Percentiles rank a stretch among this genome's conserved stretches.
Evolutionary conservation across 2,888 invertebrate genomes (phyloP).

Genomic region (Tenthredo mesomela): DNA sequence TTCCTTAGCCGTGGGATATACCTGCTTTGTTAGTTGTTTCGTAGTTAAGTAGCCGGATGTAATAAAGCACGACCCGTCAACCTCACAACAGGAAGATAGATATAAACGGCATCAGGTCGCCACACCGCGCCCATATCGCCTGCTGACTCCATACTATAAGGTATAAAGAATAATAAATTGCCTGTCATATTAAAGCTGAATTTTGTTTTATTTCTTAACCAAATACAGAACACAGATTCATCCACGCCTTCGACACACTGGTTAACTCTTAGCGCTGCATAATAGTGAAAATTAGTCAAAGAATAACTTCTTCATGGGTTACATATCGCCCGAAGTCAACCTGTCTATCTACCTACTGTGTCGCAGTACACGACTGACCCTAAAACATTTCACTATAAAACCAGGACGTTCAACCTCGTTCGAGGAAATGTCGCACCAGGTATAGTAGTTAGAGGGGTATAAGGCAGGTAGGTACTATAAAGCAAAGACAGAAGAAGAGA

Average conservation of each 20-base stretch:
- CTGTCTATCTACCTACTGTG: not conserved
- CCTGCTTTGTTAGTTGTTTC: slow-evolving; percentile 40
- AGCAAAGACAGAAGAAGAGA: slow-evolving; percentile 9
- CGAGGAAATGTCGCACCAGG: not conserved
- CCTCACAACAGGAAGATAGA: slow-evolving; percentile 48
- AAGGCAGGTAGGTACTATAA: not conserved
- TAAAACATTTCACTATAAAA: slow-evolving; percentile 15
- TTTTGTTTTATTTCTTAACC: not conserved
- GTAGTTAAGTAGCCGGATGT: slow-evolving; percentile 49
- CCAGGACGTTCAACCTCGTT: not conserved
- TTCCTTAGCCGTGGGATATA: slow-evolving; percentile 40
- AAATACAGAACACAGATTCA: not conserved
- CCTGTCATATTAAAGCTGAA: not conserved
- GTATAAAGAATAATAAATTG: slow-evolving; percentile 41
- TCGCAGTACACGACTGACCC: not conserved
- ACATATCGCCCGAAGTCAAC: not conserved
- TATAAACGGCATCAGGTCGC: slow-evolving; percentile 46
- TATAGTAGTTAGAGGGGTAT: not conserved
- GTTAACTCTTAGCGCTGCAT: slow-evolving; percentile 26
- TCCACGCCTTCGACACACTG: not conserved
- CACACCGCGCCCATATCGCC: slow-evolving; percentile 45
- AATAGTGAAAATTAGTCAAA: not conserved
- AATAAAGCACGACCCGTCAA: slow-evolving; percentile 48
- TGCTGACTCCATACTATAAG: not conserved
- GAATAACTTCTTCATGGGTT: not conserved